Evolutionary conservation across 2,888 invertebrate genomes (phyloP).

Genomic region (Athrips mouffetella): DNA sequence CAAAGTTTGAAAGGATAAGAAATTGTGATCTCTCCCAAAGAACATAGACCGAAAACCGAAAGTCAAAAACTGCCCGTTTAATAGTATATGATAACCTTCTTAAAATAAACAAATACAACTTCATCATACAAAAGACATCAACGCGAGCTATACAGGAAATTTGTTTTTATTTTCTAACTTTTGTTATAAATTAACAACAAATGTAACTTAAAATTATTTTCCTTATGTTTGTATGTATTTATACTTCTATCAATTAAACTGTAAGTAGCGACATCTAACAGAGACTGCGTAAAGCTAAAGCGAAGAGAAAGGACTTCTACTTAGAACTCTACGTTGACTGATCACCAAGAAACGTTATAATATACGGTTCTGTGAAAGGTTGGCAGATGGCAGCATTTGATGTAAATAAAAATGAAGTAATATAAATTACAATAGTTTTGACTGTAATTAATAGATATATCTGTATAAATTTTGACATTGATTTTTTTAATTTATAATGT

Average conservation of each 20-base stretch:
- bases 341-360: neutral
- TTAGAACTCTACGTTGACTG: neutral
- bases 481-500: too few species aligned
- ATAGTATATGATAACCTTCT: too few species aligned
- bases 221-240: too few species aligned
- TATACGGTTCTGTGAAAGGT: neutral
- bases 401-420: neutral
- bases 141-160: constrained; percentile 7
- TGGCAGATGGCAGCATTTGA: neutral
- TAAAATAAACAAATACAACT: neutral
- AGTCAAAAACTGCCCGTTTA: too few species aligned
- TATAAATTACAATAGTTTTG: too few species aligned
- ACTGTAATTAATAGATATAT: too few species aligned
- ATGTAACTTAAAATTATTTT: neutral
- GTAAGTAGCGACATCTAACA: neutral
- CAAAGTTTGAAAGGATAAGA: too few species aligned
- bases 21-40: too few species aligned
- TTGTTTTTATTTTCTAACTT: neutral
- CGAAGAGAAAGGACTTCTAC: neutral
- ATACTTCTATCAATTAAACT: too few species aligned
- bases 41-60: too few species aligned
- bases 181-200: neutral
- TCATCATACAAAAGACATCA: constrained; percentile 23
- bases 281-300: neutral
- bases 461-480: too few species aligned